Conservation (phyloP, 1,140 invertebrate genomes). For the Orussus abietinus region DNA sequence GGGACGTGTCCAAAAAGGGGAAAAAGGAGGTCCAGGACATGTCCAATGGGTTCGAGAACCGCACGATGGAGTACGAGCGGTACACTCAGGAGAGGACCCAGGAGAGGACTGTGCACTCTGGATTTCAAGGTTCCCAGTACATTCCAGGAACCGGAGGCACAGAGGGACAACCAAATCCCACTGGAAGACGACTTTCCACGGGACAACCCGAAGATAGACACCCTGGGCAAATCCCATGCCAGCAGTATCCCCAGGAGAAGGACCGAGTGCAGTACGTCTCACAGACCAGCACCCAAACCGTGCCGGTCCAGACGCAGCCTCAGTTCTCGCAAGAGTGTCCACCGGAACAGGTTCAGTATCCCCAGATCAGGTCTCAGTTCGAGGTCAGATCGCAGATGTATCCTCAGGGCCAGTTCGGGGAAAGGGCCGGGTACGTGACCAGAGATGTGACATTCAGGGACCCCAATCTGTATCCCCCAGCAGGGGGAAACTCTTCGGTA, state of each 20-base stretch:
- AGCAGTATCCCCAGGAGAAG: slow-evolving; percentile 40
- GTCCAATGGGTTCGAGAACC: slow-evolving; percentile 48
- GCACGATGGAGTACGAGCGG: slow-evolving; percentile 35
- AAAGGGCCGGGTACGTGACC: slow-evolving; percentile 41
- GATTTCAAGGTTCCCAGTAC: too few relatives aligned
- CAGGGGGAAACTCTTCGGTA: slow-evolving; percentile 29
- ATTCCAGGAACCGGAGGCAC: neutral
- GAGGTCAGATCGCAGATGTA: slow-evolving; percentile 43
- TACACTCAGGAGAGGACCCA: slow-evolving; percentile 23
- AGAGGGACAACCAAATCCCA: too few relatives aligned
- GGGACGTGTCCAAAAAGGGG: neutral
- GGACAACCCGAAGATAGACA: slow-evolving; percentile 39
- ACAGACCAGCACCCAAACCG: slow-evolving; percentile 39
- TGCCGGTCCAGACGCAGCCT: slow-evolving; percentile 42
- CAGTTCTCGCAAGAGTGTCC: slow-evolving; percentile 41
- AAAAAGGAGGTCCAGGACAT: slow-evolving; percentile 23
- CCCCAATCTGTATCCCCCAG: slow-evolving; percentile 30
- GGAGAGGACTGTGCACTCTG: too few relatives aligned
- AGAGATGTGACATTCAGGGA: slow-evolving; percentile 43
- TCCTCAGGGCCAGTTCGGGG: slow-evolving; percentile 36
- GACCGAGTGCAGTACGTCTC: slow-evolving; percentile 41
- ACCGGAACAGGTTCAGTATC: slow-evolving; percentile 38
- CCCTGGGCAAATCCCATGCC: slow-evolving; percentile 35
- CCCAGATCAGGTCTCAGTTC: slow-evolving; percentile 43
- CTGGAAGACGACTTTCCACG: slow-evolving; percentile 30